Percentiles rank a stretch among this genome's conserved stretches.
These are phyloP conservation scores for Litocranius walleri DNA, from an alignment of 2,113 vertebrate genomes.

Conservation along the genomic window DNA sequence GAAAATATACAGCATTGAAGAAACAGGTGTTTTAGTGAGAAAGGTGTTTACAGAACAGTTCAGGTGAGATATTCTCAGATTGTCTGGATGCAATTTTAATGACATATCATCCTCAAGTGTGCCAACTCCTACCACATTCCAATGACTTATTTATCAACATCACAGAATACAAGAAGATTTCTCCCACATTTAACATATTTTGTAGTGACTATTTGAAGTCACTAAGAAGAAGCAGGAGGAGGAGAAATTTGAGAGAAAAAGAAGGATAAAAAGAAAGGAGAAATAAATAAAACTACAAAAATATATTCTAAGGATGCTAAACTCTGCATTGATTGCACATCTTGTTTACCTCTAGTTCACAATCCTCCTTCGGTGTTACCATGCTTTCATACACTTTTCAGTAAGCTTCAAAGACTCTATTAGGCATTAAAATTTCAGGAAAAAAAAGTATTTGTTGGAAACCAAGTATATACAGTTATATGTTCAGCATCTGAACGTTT, in stretches of 20 bases:
- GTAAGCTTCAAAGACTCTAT: background rate
- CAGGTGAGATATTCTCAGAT: background rate
- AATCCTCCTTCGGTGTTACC: background rate
- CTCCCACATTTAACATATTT: background rate
- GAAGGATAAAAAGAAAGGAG: background rate
- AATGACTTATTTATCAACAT: constrained; percentile 41
- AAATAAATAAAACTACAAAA: background rate
- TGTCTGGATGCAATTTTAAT: constrained; percentile 23
- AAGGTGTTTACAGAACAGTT: constrained; percentile 21
- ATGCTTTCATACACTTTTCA: background rate
- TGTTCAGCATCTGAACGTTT: constrained; percentile 37
- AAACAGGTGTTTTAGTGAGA: constrained; percentile 34
- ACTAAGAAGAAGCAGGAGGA: background rate
- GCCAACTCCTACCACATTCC: background rate
- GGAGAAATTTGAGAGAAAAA: background rate
- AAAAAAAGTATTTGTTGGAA: constrained; percentile 28
- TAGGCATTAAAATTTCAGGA: constrained; percentile 3
- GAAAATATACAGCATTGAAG: background rate
- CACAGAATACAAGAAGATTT: background rate
- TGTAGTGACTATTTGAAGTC: background rate
- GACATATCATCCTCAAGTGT: background rate
- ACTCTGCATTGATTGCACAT: background rate
- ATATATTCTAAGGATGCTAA: background rate
- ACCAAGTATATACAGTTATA: constrained; percentile 57
- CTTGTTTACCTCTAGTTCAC: background rate